Conservation (phyloP, 2,113 vertebrate species). For the Eleginops maclovinus region DNA sequence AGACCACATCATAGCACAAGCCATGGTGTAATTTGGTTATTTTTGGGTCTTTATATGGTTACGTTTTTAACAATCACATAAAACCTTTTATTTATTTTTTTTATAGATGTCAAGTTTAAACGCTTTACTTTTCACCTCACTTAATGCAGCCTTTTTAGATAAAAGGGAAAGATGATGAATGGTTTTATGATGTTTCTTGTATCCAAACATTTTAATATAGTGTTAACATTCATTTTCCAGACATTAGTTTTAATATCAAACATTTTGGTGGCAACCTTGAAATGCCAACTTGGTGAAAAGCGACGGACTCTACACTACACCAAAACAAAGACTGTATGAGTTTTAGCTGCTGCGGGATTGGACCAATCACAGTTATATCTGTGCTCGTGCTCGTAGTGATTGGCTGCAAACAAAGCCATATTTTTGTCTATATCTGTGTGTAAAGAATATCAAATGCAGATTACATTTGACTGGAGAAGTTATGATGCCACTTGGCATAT, state of each 20-base stretch:
- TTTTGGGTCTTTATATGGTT: conserved; percentile 27
- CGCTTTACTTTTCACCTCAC: not conserved
- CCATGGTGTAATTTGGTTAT: conserved; percentile 24
- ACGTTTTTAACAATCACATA: conserved; percentile 25
- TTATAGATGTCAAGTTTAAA: not conserved
- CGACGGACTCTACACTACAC: too few species aligned
- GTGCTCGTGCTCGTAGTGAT: too few species aligned
- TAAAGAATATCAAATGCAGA: not conserved
- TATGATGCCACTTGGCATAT: not conserved
- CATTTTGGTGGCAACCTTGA: too few species aligned
- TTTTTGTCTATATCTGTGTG: not conserved
- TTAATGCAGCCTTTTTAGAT: not conserved
- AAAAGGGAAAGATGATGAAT: not conserved
- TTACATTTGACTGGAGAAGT: not conserved
- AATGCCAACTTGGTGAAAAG: too few species aligned
- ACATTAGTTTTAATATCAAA: too few species aligned
- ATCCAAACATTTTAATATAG: not conserved
- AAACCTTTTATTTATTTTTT: conserved; percentile 23
- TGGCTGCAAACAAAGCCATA: too few species aligned
- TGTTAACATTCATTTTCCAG: not conserved
- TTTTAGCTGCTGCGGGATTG: too few species aligned
- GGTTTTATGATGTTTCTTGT: not conserved
- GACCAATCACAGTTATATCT: too few species aligned
- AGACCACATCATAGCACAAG: conserved; percentile 44
- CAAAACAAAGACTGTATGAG: too few species aligned